Conservation (phyloP, 2,797 vertebrate species). For the Tapirus indicus region DNA sequence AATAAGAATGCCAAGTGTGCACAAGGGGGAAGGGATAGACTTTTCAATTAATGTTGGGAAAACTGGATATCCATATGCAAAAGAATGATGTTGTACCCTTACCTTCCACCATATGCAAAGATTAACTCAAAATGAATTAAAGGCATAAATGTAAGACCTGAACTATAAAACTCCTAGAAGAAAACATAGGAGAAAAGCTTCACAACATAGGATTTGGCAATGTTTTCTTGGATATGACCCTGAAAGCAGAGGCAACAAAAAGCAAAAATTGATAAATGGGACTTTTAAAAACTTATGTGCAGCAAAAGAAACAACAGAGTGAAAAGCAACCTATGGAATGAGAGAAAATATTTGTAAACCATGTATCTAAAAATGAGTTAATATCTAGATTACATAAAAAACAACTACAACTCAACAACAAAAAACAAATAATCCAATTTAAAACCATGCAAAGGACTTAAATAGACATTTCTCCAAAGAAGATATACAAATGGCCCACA, state of each 20-base stretch:
- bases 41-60: neutral
- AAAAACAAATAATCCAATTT: neutral
- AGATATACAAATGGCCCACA: too few relatives aligned
- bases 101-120: neutral
- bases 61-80: neutral
- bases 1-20: neutral
- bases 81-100: neutral
- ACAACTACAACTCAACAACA: neutral
- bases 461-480: neutral
- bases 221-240: neutral
- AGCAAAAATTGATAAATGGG: neutral
- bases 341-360: neutral
- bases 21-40: neutral
- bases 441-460: neutral
- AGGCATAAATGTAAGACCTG: neutral
- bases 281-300: neutral
- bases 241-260: neutral
- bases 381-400: neutral
- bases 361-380: neutral
- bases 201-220: neutral
- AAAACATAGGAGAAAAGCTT: neutral
- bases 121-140: neutral
- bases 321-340: neutral
- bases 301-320: neutral
- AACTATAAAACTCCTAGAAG: neutral